Percentiles rank a stretch among this genome's conserved stretches.
Conservation (phyloP, 2,888 invertebrate genomes). For the Dendrolimus houi region DNA sequence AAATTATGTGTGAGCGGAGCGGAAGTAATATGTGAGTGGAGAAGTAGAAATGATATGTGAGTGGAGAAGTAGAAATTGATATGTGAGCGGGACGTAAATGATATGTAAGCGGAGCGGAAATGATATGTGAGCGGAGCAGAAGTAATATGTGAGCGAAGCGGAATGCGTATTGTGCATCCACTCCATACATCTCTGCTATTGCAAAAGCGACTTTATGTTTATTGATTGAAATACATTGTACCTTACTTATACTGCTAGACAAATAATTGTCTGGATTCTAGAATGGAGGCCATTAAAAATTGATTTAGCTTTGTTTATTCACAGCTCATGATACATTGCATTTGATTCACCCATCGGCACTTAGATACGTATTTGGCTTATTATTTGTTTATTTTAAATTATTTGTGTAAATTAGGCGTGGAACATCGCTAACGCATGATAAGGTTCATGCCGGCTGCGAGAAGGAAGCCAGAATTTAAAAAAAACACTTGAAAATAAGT, state of each 20-base stretch:
- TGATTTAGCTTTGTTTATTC: constrained; percentile 19
- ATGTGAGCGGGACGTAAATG: too few relatives aligned
- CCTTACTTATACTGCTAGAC: too few relatives aligned
- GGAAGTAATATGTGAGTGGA: too few relatives aligned
- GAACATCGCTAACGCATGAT: constrained; percentile 27
- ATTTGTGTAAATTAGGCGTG: constrained; percentile 23
- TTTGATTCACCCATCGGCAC: constrained; percentile 37
- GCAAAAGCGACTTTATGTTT: background rate
- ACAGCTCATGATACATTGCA: constrained; percentile 36
- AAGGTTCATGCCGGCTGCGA: constrained; percentile 7
- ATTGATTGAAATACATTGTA: background rate
- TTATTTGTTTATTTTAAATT: constrained; percentile 26
- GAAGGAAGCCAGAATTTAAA: constrained; percentile 17
- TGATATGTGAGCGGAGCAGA: too few relatives aligned
- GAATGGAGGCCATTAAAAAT: constrained; percentile 7
- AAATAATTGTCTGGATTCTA: background rate
- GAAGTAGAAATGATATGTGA: too few relatives aligned
- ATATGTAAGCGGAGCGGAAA: too few relatives aligned
- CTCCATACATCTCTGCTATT: too few relatives aligned
- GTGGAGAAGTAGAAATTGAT: too few relatives aligned
- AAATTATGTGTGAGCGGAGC: too few relatives aligned
- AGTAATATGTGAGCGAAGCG: too few relatives aligned
- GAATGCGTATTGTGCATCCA: too few relatives aligned
- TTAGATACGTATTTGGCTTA: constrained; percentile 22
- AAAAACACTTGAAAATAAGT: background rate